Conservation (phyloP, 2,888 invertebrate genomes). For the Neoitamus cyanurus region DNA sequence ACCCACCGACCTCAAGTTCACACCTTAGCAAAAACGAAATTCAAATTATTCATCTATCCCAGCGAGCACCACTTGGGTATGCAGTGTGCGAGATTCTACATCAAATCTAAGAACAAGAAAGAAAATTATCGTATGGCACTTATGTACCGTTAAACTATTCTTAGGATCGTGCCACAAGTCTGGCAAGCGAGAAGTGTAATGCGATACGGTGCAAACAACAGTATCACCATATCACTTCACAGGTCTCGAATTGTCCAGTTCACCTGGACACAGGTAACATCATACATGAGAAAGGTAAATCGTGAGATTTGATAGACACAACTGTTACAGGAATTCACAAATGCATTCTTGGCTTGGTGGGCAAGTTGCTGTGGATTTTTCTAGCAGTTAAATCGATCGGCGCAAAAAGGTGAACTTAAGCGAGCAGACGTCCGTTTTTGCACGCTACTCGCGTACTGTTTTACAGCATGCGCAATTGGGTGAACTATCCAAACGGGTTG, state of each 20-base stretch:
- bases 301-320: slow-evolving; percentile 13
- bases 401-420: neutral
- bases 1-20: neutral
- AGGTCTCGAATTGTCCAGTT: slow-evolving; percentile 29
- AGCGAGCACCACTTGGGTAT: neutral
- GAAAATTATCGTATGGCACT: slow-evolving; percentile 36
- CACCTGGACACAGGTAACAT: slow-evolving; percentile 24
- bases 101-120: slow-evolving; percentile 13
- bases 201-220: slow-evolving; percentile 18
- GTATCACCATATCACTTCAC: slow-evolving; percentile 36
- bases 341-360: neutral
- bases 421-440: neutral
- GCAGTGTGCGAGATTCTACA: neutral
- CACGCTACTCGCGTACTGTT: neutral
- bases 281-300: slow-evolving; percentile 34
- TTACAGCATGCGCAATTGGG: neutral
- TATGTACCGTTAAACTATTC: slow-evolving; percentile 38
- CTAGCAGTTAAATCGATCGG: slow-evolving; percentile 6
- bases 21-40: neutral
- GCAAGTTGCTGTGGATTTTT: neutral
- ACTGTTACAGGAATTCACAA: neutral
- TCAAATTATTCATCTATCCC: neutral
- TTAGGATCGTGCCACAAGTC: slow-evolving; percentile 11
- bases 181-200: slow-evolving; percentile 27
- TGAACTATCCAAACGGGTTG: neutral